These are phyloP conservation scores for Acropternis orthonyx DNA, from an alignment of 2,797 vertebrate species.

Conservation along the genomic window DNA sequence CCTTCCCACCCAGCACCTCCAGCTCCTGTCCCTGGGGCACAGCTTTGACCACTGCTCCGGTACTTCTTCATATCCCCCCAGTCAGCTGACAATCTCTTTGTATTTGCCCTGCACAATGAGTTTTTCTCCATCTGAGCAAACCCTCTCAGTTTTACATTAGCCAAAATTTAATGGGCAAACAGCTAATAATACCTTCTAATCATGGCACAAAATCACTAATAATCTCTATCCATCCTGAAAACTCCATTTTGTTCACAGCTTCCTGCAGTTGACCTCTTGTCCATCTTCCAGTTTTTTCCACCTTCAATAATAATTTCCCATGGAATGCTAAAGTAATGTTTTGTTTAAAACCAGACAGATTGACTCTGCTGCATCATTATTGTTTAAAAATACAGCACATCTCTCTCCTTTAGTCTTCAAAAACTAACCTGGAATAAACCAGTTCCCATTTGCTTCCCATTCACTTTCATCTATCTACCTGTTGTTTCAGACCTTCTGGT, in stretches of 20 bases:
- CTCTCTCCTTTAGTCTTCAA: background rate
- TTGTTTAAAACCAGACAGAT: background rate
- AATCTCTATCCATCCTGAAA: background rate
- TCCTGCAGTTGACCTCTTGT: background rate
- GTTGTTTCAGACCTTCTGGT: background rate
- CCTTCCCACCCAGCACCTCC: background rate
- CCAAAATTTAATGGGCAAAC: background rate
- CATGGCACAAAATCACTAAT: background rate
- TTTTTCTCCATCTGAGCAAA: background rate
- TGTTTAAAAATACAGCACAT: background rate
- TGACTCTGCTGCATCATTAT: background rate
- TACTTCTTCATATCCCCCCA: background rate
- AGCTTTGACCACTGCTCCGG: accelerated
- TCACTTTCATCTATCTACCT: background rate
- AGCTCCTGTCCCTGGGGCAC: background rate
- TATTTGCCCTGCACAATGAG: background rate
- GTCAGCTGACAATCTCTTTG: background rate
- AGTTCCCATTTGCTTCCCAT: background rate
- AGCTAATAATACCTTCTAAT: background rate
- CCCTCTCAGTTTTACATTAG: background rate
- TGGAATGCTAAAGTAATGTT: background rate
- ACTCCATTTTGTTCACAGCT: background rate
- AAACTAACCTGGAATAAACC: background rate
- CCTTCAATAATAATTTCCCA: background rate
- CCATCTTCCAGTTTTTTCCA: background rate